phyloP scores from a whole-genome alignment of 2,888 invertebrate species.

The Scaptomyza reducta region DNA sequence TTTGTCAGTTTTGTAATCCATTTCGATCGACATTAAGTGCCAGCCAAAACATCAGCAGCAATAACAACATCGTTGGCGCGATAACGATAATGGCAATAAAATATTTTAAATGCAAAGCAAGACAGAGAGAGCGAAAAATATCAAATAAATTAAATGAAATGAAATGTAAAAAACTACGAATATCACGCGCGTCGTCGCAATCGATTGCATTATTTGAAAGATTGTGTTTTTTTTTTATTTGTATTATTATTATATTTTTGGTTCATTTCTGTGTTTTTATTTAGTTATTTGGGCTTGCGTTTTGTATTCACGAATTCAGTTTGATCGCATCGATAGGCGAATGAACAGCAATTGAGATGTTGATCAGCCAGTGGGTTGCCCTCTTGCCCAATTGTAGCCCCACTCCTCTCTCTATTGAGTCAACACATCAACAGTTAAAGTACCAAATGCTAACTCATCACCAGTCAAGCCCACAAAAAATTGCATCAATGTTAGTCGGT shows the following conservation, averaged over 20 bases:
- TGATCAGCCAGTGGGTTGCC: constrained; percentile 42
- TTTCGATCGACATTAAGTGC: constrained; percentile 52
- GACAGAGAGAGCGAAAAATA: constrained; percentile 6
- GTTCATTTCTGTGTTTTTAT: not conserved
- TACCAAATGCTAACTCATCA: constrained; percentile 21
- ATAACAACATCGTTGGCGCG: constrained; percentile 21
- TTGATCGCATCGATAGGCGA: constrained; percentile 43
- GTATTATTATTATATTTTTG: not conserved
- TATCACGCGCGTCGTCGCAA: constrained; percentile 53
- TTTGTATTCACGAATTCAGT: constrained; percentile 35
- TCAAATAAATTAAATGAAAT: constrained; percentile 8
- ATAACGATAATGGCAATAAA: constrained; percentile 56
- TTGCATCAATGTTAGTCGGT: constrained; percentile 59
- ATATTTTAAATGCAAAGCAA: constrained; percentile 32
- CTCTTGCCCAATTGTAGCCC: constrained; percentile 36
- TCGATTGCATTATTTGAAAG: constrained; percentile 62
- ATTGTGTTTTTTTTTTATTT: constrained; percentile 12
- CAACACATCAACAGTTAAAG: not conserved
- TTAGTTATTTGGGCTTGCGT: constrained; percentile 5
- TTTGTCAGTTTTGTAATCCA: constrained; percentile 60
- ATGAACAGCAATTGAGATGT: constrained; percentile 66
- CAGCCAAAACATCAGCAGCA: constrained; percentile 34
- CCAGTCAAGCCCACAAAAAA: not conserved
- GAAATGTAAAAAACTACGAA: constrained; percentile 19
- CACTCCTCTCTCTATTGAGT: no score